Percentiles rank a stretch among this genome's conserved stretches.
Evolutionary conservation across 2,888 invertebrate genomes (phyloP).

Genomic region (Drosophila quinaria): DNA sequence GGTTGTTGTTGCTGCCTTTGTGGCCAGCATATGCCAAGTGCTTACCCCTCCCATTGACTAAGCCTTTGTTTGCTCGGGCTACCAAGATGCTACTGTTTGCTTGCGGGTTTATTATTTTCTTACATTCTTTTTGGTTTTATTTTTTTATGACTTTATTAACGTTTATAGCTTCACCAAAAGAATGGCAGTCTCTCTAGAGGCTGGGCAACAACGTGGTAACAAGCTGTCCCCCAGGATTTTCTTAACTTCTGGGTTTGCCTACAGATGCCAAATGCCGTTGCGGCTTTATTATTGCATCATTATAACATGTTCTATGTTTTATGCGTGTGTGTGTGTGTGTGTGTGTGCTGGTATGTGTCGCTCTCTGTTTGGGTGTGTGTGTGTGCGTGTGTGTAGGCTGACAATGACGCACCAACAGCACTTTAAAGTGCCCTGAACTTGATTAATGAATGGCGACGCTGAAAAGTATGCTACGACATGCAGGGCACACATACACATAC

Average conservation of each 20-base stretch:
- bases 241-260: slow-evolving; percentile 27
- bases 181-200: slow-evolving; percentile 1
- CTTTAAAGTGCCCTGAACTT: slow-evolving; percentile 80
- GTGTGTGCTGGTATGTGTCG: slow-evolving; percentile 8
- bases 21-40: slow-evolving; percentile 47
- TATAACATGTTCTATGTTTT: slow-evolving; percentile 64
- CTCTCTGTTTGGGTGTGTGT: slow-evolving; percentile 12
- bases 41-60: slow-evolving; percentile 20
- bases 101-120: slow-evolving; percentile 33
- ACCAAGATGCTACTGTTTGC: slow-evolving; percentile 2
- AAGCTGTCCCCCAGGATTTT: slow-evolving; percentile 58
- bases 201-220: slow-evolving; percentile 33
- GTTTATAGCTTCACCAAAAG: slow-evolving; percentile 63
- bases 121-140: slow-evolving; percentile 24
- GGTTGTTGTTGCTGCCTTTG: slow-evolving; percentile 10
- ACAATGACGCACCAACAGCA: slow-evolving; percentile 55
- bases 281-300: slow-evolving; percentile 80
- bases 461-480: slow-evolving; percentile 70
- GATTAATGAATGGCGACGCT: slow-evolving; percentile 76
- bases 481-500: slow-evolving; percentile 36
- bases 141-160: slow-evolving; percentile 74
- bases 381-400: slow-evolving; percentile 19
- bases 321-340: slow-evolving; percentile 14
- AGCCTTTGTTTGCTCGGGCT: slow-evolving; percentile 54
- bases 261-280: slow-evolving; percentile 20